These are phyloP conservation scores for Cololabis saira DNA, from an alignment of 2,113 vertebrate species.

Conservation along the genomic window DNA sequence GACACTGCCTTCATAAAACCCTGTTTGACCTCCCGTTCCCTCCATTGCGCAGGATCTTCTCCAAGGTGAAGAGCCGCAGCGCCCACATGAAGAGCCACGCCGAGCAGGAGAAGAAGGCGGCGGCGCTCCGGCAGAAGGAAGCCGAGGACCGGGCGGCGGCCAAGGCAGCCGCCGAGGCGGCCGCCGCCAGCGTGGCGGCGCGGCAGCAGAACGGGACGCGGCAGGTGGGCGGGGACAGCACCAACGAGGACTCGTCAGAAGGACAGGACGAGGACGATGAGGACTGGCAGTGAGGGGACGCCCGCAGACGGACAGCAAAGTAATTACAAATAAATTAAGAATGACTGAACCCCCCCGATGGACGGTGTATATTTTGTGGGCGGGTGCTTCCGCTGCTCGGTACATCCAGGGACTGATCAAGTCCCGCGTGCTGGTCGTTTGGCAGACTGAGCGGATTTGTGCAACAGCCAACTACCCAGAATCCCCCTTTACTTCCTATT, in stretches of 20 bases:
- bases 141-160: constrained; percentile 79
- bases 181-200: constrained; percentile 66
- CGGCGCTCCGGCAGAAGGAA: constrained; percentile 87
- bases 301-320: neutral
- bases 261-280: constrained; percentile 84
- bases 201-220: constrained; percentile 78
- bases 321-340: neutral
- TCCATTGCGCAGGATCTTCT: constrained; percentile 86
- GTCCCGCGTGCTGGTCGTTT: constrained; percentile 27
- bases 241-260: constrained; percentile 82
- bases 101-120: constrained; percentile 97
- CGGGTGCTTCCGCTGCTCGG: constrained; percentile 22
- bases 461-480: constrained; percentile 17
- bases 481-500: constrained; percentile 63
- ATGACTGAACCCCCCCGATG: constrained; percentile 8
- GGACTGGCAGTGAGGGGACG: constrained; percentile 77
- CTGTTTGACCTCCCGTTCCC: neutral
- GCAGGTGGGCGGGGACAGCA: constrained; percentile 68
- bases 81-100: constrained; percentile 99
- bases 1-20: no score
- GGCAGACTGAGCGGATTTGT: constrained; percentile 20
- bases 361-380: constrained; percentile 33
- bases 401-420: constrained; percentile 67
- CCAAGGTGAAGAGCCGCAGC: constrained; percentile 98
- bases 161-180: constrained; percentile 64